phyloP scores from a whole-genome alignment of 2,113 vertebrate genomes.

The Dicentrarchus labrax region DNA sequence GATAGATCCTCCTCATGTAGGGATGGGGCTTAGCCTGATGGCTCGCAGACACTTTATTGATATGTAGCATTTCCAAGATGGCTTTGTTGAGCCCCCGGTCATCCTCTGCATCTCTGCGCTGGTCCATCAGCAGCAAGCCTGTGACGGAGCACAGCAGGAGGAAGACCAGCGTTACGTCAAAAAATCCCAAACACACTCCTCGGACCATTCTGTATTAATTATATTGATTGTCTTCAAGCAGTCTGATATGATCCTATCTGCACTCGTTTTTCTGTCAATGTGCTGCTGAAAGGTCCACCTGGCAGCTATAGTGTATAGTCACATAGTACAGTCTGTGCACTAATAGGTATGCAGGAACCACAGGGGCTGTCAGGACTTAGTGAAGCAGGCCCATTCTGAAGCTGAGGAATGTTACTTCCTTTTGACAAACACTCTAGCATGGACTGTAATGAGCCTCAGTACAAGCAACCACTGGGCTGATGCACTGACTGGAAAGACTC shows the following conservation, averaged over 20 bases:
- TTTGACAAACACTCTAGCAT: conserved; percentile 62
- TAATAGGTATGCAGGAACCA: conserved; percentile 79
- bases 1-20: conserved; percentile 83
- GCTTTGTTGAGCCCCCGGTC: conserved; percentile 69
- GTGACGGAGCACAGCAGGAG: conserved; percentile 34
- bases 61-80: conserved; percentile 85
- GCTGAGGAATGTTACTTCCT: conserved; percentile 77
- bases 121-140: conserved; percentile 42
- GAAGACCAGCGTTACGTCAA: background rate
- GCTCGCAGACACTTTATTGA: conserved; percentile 78
- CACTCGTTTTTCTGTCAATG: background rate
- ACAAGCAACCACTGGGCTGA: background rate
- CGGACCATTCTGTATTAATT: conserved; percentile 31
- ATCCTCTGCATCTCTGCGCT: conserved; percentile 21
- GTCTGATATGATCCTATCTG: background rate
- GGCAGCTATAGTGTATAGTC: background rate
- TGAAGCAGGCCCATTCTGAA: conserved; percentile 79
- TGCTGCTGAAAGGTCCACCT: conserved; percentile 19
- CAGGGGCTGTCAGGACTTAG: conserved; percentile 74
- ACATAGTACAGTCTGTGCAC: conserved; percentile 17
- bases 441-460: conserved; percentile 32
- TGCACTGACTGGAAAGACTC: conserved; percentile 17
- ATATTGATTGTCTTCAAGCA: no score
- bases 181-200: background rate
- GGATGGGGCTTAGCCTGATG: conserved; percentile 79